Base-by-base conservation (phyloP, 2,113 vertebrate species). In the Uria aalge region DNA sequence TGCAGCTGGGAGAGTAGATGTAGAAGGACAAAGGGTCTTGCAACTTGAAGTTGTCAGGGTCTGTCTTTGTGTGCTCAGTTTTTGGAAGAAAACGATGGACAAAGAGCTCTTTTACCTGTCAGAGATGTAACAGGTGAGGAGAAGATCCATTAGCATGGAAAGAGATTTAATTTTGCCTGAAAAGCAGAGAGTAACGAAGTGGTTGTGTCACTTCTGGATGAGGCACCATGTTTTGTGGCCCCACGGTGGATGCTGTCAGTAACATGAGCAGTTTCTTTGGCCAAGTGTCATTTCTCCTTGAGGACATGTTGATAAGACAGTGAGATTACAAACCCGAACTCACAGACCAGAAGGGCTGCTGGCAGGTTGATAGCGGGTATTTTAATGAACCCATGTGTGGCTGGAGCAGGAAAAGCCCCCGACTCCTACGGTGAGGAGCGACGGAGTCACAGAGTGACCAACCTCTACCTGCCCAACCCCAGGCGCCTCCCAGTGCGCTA, bases 341-440 rank as follows among this genome's bases (percentile, higher is more conserved):
- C 27, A 59, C 18, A 38, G 74, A 64, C 10, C 5, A 0, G 19
- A 43, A 38, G 22, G 19, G 32, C 64, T 5, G 2, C 62, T 75
- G 88, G 34, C 30, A 19, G 80, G 32, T 30, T 38, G 27, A 15
- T 11, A 12, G 48, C 11, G 48, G 30, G 36, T 63, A 5, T 71
- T 76, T 36, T 23, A 19, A 23, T 20, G 73, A 72, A 34, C 32
- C 34, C 2, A 1, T 11, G 8, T 0, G 0, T 34, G 48, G 18
- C n/a, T 36, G 18, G 21, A 48, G 41, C 63, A 69, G 40, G 79
- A 62, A 47, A 76, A 55, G 20, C 2, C 1, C 41, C 47, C 3
- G 0, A 12, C 47, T 48, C 50, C 72, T 41, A 8, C 1, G 1
- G 11, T 2, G 5, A 48, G 56, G 24, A 40, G 21, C 26, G 15